Evolutionary conservation across 2,888 invertebrate genomes (phyloP), one percentile per base, ranked within the genome.

Genomic region (Ptychoptera contaminata): DNA sequence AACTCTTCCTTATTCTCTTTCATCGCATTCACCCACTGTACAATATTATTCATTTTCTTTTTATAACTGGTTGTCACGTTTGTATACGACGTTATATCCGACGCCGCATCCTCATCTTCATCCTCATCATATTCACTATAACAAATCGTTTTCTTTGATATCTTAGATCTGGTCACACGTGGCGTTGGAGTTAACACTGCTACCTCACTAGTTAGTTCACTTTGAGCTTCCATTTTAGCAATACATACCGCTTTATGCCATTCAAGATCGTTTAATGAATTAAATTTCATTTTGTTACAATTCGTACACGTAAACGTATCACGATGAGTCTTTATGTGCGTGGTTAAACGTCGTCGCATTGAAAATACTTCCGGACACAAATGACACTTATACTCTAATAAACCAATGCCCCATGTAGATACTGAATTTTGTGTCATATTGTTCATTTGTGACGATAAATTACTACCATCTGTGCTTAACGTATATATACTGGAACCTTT

Each of bases 241-340:
- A 23, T 37, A 36, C 50, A 50, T 14, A 40, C 30, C 1, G 50
- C 48, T 40, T 47, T 42, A 23, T 50, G 50, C 16, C 45, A 41
- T 10, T 50, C 46, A 9, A 43, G 30, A 30, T 47, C 45, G 11
- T 23, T 23, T 7, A 7, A 7, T 23, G 23, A 23, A 3, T 3
- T 3, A 23, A 23, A 23, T 23, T 23, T 23, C 7, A 7, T 7
- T 23, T 23, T 7, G 7, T 23, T 23, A 23, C 23, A 23, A 5
- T 3, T 23, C 7, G 23, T 3, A 23, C 23, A 23, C 23, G 23
- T 23, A 7, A 23, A 5, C 23, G 7, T 23, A 5, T 23, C 23
- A 23, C 23, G 23, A 23, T 23, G 23, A 3, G 23, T 23, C 7
- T 23, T 23, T 7, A 23, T 5, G 23, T 23, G 23, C 23, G 23